Evolutionary conservation across 30 jellyfish, hydroid and myxozoan genomes (phyloP).

Genomic region (Calvadosia cruxmelitensis): DNA sequence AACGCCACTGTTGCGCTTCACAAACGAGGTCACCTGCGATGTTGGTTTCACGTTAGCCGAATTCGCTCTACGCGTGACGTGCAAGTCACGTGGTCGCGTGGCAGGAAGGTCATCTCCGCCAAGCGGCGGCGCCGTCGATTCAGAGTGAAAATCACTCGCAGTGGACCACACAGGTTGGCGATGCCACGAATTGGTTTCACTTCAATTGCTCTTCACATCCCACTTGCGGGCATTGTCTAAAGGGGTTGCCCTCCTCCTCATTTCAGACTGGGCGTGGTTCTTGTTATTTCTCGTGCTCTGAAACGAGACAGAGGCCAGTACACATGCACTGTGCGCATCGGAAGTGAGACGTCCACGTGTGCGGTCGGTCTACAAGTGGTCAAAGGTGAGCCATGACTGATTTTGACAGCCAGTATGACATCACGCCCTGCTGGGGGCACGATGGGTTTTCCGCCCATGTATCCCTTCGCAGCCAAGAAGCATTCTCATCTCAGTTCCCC

Average conservation of each 20-base stretch:
- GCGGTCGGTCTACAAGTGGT: constrained; percentile 11
- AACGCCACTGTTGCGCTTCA: background rate
- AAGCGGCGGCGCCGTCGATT: constrained; percentile 4
- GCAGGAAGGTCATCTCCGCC: constrained; percentile 1
- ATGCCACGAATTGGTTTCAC: background rate
- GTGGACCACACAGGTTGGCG: background rate
- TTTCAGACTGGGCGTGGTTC: background rate
- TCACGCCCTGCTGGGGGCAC: too few relatives aligned
- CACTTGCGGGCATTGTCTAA: too few relatives aligned
- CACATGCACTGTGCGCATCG: too few relatives aligned
- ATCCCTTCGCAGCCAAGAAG: too few relatives aligned
- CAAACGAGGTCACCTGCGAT: constrained; percentile 29
- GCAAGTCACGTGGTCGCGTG: constrained; percentile 11
- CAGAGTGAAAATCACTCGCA: constrained; percentile 13
- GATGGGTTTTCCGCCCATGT: too few relatives aligned
- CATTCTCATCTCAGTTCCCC: too few relatives aligned
- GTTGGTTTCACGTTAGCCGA: constrained; percentile 21
- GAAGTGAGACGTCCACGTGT: constrained; percentile 18
- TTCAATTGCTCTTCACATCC: too few relatives aligned
- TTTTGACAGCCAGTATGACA: too few relatives aligned
- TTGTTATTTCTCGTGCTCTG: background rate
- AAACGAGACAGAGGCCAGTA: background rate
- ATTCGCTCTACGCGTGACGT: constrained; percentile 4
- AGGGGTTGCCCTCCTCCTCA: too few relatives aligned
- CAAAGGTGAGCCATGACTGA: constrained; percentile 19